Base-by-base conservation (phyloP, 2,797 vertebrate species). In the Eurystomus glaucurus region DNA sequence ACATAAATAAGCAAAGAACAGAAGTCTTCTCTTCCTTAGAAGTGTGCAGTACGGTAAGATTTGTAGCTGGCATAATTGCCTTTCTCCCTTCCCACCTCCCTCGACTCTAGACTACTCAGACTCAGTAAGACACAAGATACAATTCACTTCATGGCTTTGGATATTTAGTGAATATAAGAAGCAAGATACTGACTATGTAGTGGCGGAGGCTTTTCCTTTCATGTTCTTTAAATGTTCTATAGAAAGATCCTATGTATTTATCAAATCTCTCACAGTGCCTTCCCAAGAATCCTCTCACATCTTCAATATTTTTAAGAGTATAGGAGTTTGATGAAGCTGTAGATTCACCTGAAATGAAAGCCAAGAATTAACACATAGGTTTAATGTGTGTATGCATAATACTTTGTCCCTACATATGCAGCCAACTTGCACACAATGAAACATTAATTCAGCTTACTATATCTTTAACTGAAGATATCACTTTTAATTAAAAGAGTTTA, bases 191-290 rank as follows among this genome's bases (percentile, higher is more conserved):
- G 96, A 99, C 99, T 96, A 99, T 99, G 98, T 99, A 99, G 93
- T 99, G 99, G 13, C 99, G 98, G 6, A 99, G 98, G 83, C 99
- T 99, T 97, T 99, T 99, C 81, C 99, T 98, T 97, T 99, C 99
- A 14, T 99, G 99, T 51, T 99, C 99, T 92, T 98, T 99, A 96
- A 99, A 99, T 0, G 97, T 94, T 85, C 98, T 98, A 41, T 98
- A 98, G 98, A 99, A 99, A 85, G 98, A 94, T 10, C 97, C 94
- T 93, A 99, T 97, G 85, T 98, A 98, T 96, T 98, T 99, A 98
- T 99, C 99, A 97, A 99, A 98, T 96, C 98, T 99, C 92, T 99
- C 99, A 1, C 98, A 93, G 58, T 99, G 99, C 71, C 98, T 98
- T 89, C 99, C 99, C 97, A 99, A 96, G 96, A 99, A 99, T 83